These are phyloP conservation scores for Stichodactyla helianthus DNA, from an alignment of 64 coral and sea anemone genomes.

Conservation along the genomic window DNA sequence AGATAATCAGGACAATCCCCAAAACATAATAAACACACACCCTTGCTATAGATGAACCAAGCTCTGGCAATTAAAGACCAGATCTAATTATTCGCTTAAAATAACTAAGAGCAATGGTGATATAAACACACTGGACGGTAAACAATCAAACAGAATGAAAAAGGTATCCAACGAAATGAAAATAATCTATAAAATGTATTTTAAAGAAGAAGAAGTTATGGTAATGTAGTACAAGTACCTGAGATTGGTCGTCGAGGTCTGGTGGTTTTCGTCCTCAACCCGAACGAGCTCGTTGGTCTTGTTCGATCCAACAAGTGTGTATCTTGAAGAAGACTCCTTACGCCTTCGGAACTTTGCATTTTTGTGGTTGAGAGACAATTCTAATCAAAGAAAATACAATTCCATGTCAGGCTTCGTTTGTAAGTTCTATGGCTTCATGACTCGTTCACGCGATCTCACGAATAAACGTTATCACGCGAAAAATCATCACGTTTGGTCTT, in stretches of 20 bases:
- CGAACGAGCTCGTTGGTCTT: conserved; percentile 15
- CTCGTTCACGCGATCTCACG: not conserved
- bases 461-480: not conserved
- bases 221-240: not conserved
- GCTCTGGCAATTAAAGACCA: too few relatives aligned
- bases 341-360: conserved; percentile 63
- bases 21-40: too few relatives aligned
- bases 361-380: not conserved
- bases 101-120: too few relatives aligned
- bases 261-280: conserved; percentile 21
- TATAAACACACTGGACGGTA: too few relatives aligned
- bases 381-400: not conserved
- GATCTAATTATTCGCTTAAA: too few relatives aligned
- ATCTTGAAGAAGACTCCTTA: conserved; percentile 47
- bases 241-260: conserved; percentile 42
- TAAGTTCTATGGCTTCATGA: not conserved
- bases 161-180: too few relatives aligned
- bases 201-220: too few relatives aligned
- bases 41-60: too few relatives aligned
- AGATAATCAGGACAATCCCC: too few relatives aligned
- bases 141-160: too few relatives aligned
- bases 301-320: conserved; percentile 35
- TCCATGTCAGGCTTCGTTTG: not conserved
- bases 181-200: too few relatives aligned
- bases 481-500: not conserved